Evolutionary conservation across 2,113 vertebrate species (phyloP), one percentile per base, ranked within the genome.

Genomic region (Hypomesus transpacificus): DNA sequence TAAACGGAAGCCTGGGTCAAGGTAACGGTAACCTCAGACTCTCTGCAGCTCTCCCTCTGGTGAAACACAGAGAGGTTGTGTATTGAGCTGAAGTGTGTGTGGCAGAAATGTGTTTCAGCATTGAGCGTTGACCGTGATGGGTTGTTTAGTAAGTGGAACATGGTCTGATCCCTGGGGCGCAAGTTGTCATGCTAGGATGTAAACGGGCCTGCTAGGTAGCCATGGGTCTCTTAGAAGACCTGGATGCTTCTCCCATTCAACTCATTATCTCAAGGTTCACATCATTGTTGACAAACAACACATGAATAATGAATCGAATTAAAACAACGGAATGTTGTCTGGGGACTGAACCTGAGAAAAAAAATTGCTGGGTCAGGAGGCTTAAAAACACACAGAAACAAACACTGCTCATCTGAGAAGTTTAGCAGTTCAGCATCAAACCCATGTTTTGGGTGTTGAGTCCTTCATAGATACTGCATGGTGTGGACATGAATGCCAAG

Each of bases 401-500:
- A 52, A 53, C 21, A 67, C 51, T 60, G 65, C 64, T 73, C 73
- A 76, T 22, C 64, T 70, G 56, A 70, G 75, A 74, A 24, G 50
- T 67, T 73, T 53, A 50, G 53, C 67, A 59, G 59, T 46, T 73
- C 61, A 70, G 68, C 74, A 17, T 64, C 34, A 75, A 75, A 56
- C 51, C 61, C 46, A 73, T 34, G n/a, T 39, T 50, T 18, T 17
- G 71, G 28, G 71, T 70, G 66, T 71, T 76, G 26, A 60, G 22
- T 69, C 52, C 77, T 85, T 81, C 21, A 86, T 80, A 68, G 24
- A 54, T 16, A 39, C 57, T 34, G 66, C 39, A 3, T 17, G 3
- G 18, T 58, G 39, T 60, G 46, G 5, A 58, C 31, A 58, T 66
- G 71, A 14, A 14, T 63, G 61, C 17, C 24, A 59, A n/a, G 56